A percentile compares a stretch with the other conserved stretches of the same genome.
Evolutionary conservation across 2,888 invertebrate genomes (phyloP).

Genomic region (Disparrhopalites patrizii): DNA sequence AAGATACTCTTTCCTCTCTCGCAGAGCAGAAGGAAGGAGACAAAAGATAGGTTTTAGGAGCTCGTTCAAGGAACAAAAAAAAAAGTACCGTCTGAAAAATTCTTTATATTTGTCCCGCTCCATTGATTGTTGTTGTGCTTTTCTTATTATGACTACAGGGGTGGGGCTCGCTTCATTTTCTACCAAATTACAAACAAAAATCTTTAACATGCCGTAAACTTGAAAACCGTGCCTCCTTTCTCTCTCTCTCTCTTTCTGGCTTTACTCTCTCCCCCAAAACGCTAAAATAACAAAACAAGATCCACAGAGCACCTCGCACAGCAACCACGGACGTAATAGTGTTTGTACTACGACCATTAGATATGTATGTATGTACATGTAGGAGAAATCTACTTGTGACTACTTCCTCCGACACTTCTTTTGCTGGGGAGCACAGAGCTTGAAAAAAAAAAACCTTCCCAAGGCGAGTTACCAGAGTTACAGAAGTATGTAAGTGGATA

Average conservation of each 20-base stretch:
- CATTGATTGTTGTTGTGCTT: slow-evolving; percentile 29
- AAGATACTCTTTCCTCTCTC: no score
- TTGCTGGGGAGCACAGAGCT: no score
- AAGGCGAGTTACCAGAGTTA: no score
- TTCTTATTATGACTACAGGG: slow-evolving; percentile 31
- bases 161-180: slow-evolving; percentile 30
- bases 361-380: no score
- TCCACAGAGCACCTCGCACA: no score
- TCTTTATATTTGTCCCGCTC: slow-evolving; percentile 27
- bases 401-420: no score
- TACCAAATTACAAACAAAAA: slow-evolving; percentile 32
- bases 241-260: no score
- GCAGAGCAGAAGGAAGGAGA: no score
- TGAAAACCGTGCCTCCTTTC: slow-evolving; percentile 11
- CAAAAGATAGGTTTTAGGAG: slow-evolving; percentile 14
- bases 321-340: not conserved
- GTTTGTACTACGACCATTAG: not conserved
- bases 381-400: no score
- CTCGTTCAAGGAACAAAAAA: slow-evolving; percentile 26
- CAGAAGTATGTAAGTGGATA: no score
- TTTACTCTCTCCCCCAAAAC: not conserved
- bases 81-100: slow-evolving; percentile 30
- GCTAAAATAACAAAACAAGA: slow-evolving; percentile 8
- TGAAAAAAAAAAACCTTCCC: no score
- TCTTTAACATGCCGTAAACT: slow-evolving; percentile 26